These are phyloP conservation scores for Tyto alba DNA, from an alignment of 2,113 vertebrate species.

Conservation along the genomic window DNA sequence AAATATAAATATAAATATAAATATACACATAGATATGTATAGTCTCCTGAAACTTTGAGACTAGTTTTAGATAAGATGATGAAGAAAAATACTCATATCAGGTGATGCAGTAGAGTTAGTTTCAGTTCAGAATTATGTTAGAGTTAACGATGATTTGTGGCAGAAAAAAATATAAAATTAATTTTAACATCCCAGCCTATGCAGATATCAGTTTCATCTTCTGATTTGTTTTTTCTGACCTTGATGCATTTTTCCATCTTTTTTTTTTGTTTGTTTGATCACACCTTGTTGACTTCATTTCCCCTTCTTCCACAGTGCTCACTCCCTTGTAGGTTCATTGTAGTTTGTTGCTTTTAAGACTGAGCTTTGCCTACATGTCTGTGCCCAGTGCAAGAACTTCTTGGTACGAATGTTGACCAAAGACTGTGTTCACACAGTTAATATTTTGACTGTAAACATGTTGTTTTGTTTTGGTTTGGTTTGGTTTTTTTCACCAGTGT, in stretches of 20 bases:
- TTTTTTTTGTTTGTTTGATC: not conserved
- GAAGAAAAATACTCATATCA: not conserved
- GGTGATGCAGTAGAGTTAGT: not conserved
- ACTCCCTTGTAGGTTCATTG: not conserved
- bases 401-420: not conserved
- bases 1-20: too few species aligned
- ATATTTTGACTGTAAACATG: not conserved
- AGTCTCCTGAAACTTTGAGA: too few species aligned
- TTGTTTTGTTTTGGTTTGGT: too few species aligned
- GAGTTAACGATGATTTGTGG: not conserved
- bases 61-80: not conserved
- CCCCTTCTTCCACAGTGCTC: not conserved
- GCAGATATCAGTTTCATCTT: not conserved
- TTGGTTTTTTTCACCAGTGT: not conserved
- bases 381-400: not conserved
- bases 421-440: not conserved
- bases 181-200: not conserved
- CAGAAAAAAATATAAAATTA: not conserved
- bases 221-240: not conserved
- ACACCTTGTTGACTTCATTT: not conserved
- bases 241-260: not conserved
- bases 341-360: not conserved
- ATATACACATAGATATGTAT: too few species aligned
- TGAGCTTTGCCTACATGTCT: rapidly evolving
- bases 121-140: not conserved